Evolutionary conservation across 1,140 invertebrate genomes (phyloP).

Genomic region (Platyscapa corneri): DNA sequence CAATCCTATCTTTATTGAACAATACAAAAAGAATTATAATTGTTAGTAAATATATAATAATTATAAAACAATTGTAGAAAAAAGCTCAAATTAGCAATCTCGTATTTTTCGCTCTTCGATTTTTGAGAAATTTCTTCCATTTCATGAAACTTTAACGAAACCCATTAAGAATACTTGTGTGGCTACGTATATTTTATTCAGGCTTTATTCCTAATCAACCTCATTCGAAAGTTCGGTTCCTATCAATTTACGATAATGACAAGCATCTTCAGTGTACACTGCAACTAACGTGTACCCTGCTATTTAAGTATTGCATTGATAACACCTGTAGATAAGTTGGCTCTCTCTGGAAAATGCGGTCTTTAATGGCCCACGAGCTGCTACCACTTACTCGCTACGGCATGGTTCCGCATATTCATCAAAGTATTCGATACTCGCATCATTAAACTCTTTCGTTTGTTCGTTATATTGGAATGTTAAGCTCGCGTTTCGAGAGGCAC

Average conservation of each 20-base stretch:
- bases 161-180: not conserved
- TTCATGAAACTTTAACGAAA: not conserved
- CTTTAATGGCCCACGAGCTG: not conserved
- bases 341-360: not conserved
- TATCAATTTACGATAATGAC: conserved; percentile 7
- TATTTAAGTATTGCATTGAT: not conserved
- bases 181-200: not conserved
- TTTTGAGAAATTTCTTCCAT: not conserved
- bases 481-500: not conserved
- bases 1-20: too few relatives aligned
- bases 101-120: too few relatives aligned
- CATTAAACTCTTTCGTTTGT: conserved; percentile 3
- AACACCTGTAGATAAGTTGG: not conserved
- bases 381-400: not conserved
- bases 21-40: too few relatives aligned
- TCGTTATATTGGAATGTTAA: not conserved
- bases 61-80: too few relatives aligned
- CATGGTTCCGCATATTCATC: not conserved
- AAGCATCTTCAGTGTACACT: too few relatives aligned
- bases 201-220: not conserved
- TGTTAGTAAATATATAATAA: too few relatives aligned
- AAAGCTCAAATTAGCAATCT: too few relatives aligned
- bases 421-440: not conserved
- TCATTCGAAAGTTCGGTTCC: not conserved
- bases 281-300: not conserved